Evolutionary conservation across 1,140 invertebrate species (phyloP), one percentile per base, ranked within the genome.

Genomic region (Theocolax elegans): DNA sequence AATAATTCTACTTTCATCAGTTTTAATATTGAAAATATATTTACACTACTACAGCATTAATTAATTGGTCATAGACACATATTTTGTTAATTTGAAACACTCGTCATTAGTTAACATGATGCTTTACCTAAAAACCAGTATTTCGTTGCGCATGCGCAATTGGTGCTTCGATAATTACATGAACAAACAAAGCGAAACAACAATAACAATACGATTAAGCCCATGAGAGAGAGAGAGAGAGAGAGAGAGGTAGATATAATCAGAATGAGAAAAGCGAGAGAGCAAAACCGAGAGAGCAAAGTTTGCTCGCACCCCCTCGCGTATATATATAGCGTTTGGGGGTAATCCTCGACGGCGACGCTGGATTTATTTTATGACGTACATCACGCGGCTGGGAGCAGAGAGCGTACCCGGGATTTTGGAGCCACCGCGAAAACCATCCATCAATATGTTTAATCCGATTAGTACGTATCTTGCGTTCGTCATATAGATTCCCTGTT

Each of bases 381-480:
- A 73, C 72, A 75, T 77, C 73, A 73, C 53, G 38, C 40, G 66
- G 19, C 19, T 7, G 13, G 10, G 21, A 17, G 12, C 19, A 1
- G 54, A 38, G 19, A 17, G 17, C 2, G 25, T 2, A 17, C 13
- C 4, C 25, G n/a, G 53, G 27, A 56, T 35, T 56, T 31, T 8
- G 17, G 17, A 63, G 21, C 75, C 21, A 63, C 68, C 67, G 53
- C 44, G 29, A 63, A 66, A 73, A 74, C 72, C 74, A 77, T 79
- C 77, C 72, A 78, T 79, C 77, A 76, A 79, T 79, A 77, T 76
- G 78, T 76, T 76, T 79, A 78, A 79, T 78, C 77, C 74, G 77
- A 79, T 79, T 77, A 79, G 71, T 40, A 35, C 44, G 64, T 72
- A 76, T 72, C 71, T 70, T 67, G 71, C 73, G 56, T 77, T 75